Percentiles rank a stretch among this genome's conserved stretches.
Conservation (phyloP, 2,113 vertebrate species). For the Catharus bicknelli region DNA sequence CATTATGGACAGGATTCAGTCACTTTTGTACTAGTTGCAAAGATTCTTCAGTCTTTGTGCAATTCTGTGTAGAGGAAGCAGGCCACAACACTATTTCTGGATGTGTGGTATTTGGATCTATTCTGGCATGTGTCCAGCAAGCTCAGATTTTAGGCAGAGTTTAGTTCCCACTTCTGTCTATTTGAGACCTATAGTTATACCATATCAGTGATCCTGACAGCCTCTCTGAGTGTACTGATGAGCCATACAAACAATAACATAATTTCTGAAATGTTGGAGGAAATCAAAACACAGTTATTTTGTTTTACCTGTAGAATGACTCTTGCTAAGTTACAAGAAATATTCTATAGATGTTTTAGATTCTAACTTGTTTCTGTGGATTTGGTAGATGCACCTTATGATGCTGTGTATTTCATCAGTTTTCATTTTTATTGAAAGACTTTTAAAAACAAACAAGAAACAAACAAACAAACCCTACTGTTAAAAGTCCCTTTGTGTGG, state of each 20-base stretch:
- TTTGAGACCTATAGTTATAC: not conserved
- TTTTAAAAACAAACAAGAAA: not conserved
- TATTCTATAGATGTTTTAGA: not conserved
- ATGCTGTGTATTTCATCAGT: not conserved
- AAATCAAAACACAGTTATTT: not conserved
- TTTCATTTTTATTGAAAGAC: not conserved
- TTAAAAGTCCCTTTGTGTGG: not conserved
- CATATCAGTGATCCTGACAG: not conserved
- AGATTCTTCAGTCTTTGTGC: not conserved
- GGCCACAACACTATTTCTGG: not conserved
- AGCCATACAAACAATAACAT: not conserved
- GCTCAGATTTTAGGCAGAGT: not conserved
- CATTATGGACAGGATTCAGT: not conserved
- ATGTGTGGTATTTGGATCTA: not conserved
- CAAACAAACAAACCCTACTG: not conserved
- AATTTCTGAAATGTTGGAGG: not conserved
- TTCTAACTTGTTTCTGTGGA: not conserved
- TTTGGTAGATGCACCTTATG: not conserved
- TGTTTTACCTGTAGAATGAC: not conserved
- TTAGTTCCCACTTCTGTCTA: not conserved
- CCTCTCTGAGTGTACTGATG: not conserved
- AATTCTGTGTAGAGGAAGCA: not conserved
- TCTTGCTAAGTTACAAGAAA: not conserved
- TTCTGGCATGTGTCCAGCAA: not conserved
- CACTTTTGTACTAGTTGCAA: not conserved